Conservation (phyloP, 2,797 vertebrate genomes). For the Sphaeramia orbicularis region DNA sequence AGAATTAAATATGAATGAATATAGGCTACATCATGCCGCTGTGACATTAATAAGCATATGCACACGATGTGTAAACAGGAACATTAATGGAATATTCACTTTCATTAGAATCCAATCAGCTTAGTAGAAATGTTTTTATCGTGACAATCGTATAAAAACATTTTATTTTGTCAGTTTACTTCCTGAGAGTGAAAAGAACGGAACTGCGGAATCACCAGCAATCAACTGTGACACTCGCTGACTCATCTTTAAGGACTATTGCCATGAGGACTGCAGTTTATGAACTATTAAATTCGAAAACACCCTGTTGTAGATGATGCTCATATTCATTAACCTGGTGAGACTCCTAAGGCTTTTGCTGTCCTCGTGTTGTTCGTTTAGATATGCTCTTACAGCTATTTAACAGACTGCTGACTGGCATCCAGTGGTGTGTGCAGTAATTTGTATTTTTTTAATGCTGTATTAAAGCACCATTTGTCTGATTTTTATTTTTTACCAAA, state of each 20-base stretch:
- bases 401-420: slow-evolving; percentile 41
- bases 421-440: not conserved
- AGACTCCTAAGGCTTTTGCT: slow-evolving; percentile 2
- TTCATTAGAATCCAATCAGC: no score
- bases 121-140: no score
- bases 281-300: slow-evolving; percentile 52
- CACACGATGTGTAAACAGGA: no score
- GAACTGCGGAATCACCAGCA: slow-evolving; percentile 30
- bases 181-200: no score
- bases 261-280: slow-evolving; percentile 42
- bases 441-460: slow-evolving; percentile 6
- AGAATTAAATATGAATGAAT: no score
- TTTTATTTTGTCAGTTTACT: no score
- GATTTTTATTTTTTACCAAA: not conserved
- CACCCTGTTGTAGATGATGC: not conserved
- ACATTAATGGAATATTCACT: no score
- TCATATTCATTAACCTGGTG: slow-evolving; percentile 34
- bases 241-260: slow-evolving; percentile 18
- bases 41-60: no score
- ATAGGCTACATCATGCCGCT: no score
- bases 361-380: slow-evolving; percentile 31
- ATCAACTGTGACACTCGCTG: slow-evolving; percentile 34
- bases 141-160: no score
- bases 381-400: slow-evolving; percentile 51
- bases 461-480: not conserved